Evolutionary conservation across 2,113 vertebrate species (phyloP).

Genomic region (Syrrhaptes paradoxus): DNA sequence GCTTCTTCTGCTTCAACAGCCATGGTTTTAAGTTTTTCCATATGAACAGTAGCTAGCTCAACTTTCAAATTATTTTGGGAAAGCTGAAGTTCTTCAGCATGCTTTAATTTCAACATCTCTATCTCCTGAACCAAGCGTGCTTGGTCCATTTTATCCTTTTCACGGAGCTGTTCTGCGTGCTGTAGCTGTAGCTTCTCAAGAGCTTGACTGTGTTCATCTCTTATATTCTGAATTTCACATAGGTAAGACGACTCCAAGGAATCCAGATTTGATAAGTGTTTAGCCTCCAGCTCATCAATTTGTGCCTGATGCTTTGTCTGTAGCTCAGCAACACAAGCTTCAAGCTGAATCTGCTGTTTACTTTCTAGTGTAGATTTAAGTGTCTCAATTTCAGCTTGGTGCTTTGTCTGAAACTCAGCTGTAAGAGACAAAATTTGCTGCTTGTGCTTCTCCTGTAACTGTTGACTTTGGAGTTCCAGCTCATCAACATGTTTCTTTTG

Average conservation of each 20-base stretch:
- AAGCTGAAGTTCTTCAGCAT: slow-evolving; percentile 62
- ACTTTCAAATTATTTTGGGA: slow-evolving; percentile 71
- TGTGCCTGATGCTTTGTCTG: slow-evolving; percentile 77
- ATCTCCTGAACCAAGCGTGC: slow-evolving; percentile 51
- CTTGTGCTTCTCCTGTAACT: slow-evolving; percentile 66
- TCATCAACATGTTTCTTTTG: slow-evolving; percentile 69
- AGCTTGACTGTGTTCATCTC: slow-evolving; percentile 68
- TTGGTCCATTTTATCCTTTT: slow-evolving; percentile 58
- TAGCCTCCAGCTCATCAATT: slow-evolving; percentile 78
- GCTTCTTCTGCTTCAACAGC: slow-evolving; percentile 74
- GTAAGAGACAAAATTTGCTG: slow-evolving; percentile 51
- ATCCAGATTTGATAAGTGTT: slow-evolving; percentile 84
- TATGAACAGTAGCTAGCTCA: slow-evolving; percentile 73
- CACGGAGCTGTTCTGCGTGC: slow-evolving; percentile 59
- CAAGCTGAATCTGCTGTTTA: slow-evolving; percentile 71
- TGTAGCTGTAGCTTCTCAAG: slow-evolving; percentile 74
- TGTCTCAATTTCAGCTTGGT: slow-evolving; percentile 66
- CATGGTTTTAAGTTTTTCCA: slow-evolving; percentile 80
- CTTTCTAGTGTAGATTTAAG: slow-evolving; percentile 65
- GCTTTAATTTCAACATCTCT: slow-evolving; percentile 64
- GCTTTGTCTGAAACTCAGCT: slow-evolving; percentile 69
- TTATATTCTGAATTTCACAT: slow-evolving; percentile 82
- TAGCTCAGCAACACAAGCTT: slow-evolving; percentile 75
- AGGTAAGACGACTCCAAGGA: slow-evolving; percentile 85
- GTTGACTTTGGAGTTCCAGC: slow-evolving; percentile 60